A percentile compares a stretch with the other conserved stretches of the same genome.
Evolutionary conservation across 2,797 vertebrate genomes (phyloP).

Genomic region (Coregonus suidteri): DNA sequence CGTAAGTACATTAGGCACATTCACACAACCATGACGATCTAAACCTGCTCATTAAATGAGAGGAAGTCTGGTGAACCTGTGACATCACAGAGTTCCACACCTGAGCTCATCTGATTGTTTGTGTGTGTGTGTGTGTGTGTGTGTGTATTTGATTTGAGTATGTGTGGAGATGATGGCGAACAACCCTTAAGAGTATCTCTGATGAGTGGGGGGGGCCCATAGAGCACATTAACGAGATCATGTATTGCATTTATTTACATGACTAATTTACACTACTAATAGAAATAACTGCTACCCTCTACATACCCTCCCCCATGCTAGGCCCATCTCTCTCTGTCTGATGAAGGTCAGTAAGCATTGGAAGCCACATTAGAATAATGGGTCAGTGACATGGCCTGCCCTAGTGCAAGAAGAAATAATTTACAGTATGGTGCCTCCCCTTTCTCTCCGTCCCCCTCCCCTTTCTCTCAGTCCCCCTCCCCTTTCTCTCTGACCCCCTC

Average conservation of each 20-base stretch:
- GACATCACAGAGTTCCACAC: conserved; percentile 25
- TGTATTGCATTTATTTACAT: conserved; percentile 44
- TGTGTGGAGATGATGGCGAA: neutral
- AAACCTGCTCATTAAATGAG: conserved; percentile 55
- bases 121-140: conserved; percentile 10
- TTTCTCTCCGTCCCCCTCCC: conserved; percentile 34
- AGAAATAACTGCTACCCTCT: conserved; percentile 21
- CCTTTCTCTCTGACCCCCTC: too few species aligned
- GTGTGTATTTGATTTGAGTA: neutral
- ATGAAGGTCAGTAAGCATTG: conserved; percentile 69
- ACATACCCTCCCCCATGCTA: conserved; percentile 7
- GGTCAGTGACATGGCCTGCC: conserved; percentile 51
- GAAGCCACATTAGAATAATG: conserved; percentile 61
- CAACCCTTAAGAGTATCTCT: neutral
- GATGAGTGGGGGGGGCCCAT: neutral
- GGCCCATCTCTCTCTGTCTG: conserved; percentile 25
- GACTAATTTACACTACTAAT: conserved; percentile 16
- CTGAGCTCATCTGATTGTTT: conserved; percentile 22
- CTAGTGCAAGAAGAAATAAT: conserved; percentile 60
- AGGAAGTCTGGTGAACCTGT: conserved; percentile 28
- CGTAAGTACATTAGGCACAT: too few species aligned
- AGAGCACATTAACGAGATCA: conserved; percentile 27
- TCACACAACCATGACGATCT: conserved; percentile 12
- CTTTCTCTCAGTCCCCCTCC: conserved; percentile 13
- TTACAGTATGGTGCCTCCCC: conserved; percentile 51